These are phyloP conservation scores for Novumbra hubbsi DNA, from an alignment of 2,797 vertebrate genomes.

Conservation along the genomic window DNA sequence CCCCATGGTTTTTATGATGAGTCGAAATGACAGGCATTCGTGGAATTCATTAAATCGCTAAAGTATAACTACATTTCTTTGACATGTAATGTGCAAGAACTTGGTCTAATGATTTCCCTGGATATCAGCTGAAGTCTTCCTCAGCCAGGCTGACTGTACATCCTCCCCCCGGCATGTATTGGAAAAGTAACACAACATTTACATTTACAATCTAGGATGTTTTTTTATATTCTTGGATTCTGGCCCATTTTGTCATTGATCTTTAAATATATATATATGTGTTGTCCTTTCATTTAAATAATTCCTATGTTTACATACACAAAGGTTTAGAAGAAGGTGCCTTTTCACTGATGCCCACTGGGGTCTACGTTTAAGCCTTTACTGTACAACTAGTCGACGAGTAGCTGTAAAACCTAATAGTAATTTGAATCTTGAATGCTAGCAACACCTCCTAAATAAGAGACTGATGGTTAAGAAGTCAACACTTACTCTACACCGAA, in stretches of 20 bases:
- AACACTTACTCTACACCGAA: slow-evolving; percentile 1
- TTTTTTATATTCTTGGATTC: background rate
- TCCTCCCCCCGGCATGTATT: background rate
- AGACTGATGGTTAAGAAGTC: slow-evolving; percentile 1
- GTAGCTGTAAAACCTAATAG: too few relatives aligned
- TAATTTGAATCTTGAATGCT: too few relatives aligned
- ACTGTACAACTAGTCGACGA: too few relatives aligned
- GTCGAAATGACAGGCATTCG: background rate
- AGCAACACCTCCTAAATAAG: too few relatives aligned
- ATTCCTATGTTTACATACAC: too few relatives aligned
- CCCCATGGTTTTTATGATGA: slow-evolving; percentile 32
- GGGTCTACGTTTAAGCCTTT: too few relatives aligned
- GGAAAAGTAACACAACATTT: background rate
- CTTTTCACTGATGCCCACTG: too few relatives aligned
- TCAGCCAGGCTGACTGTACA: background rate
- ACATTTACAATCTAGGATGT: background rate
- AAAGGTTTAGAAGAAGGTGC: too few relatives aligned
- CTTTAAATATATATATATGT: too few relatives aligned
- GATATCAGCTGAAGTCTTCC: background rate
- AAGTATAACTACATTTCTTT: background rate
- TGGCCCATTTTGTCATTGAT: too few relatives aligned
- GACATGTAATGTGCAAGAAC: background rate
- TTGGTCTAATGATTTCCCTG: background rate
- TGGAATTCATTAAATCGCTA: background rate
- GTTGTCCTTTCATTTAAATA: too few relatives aligned